Evolutionary conservation across 2,113 vertebrate species (phyloP), one percentile per base, ranked within the genome.

Genomic region (Rhea americana): DNA sequence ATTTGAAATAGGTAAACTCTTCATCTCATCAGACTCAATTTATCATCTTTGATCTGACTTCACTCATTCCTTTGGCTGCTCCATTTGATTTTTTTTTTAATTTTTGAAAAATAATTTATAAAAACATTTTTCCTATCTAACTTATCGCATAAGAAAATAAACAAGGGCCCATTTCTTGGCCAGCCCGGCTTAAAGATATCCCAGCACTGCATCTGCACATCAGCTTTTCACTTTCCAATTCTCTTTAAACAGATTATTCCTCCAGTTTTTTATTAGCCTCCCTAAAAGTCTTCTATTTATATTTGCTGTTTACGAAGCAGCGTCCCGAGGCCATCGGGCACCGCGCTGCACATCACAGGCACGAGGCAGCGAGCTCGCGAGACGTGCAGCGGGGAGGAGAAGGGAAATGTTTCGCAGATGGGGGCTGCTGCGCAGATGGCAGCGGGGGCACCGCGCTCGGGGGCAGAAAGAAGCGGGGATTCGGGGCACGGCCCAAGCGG

Each of bases 1-100:
- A 91, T 95, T 95, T 93, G 91, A 97, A 97, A 96, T 78, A 96
- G 96, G 94, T 96, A 89, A 97, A 97, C 58, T 95, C 89, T 96
- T 97, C 90, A 56, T 96, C 92, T 96, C 58, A 85, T 94, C 89
- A 91, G 89, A 87, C 68, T 76, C 51, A 78, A 80, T 96, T 95
- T 96, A 96, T 96, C 85, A 96, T 96, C 94, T 95, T 96, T 96
- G 93, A 93, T 97, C 90, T 93, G 77, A 90, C 94, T 97, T 94
- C 91, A 94, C 87, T 95, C 89, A 89, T 95, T 97, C 85, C 59
- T 93, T 95, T 94, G 86, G 87, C 91, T 51, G 56, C 51, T 84
- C 51, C 56, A 81, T 95, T 68, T 87, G 91, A 92, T 86, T 91
- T 93, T 93, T 86, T 50, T 56, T 56, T 56, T 15, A 88, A 86